phyloP scores from a whole-genome alignment of 2,888 invertebrate species.

The Eristalis intricaria region DNA sequence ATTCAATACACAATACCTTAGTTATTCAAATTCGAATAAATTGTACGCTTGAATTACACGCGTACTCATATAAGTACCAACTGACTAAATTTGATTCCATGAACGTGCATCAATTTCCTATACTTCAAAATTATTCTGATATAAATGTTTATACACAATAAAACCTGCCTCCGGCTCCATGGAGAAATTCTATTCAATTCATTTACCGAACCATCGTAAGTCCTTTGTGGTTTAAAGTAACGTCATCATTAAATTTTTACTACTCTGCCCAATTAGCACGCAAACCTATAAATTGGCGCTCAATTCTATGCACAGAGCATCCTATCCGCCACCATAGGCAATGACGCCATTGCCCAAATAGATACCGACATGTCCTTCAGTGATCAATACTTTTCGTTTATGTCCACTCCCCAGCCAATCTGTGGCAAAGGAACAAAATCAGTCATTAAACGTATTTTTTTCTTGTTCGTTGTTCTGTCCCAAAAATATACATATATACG shows the following conservation, averaged over 20 bases:
- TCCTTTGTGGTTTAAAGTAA: neutral
- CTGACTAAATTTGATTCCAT: neutral
- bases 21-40: no score
- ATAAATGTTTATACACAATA: neutral
- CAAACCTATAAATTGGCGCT: neutral
- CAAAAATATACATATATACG: neutral
- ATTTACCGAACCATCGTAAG: neutral
- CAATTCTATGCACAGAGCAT: neutral
- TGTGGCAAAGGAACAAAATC: neutral
- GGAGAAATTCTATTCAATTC: neutral
- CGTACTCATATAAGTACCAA: no score
- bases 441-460: conserved; percentile 1
- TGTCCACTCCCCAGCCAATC: conserved; percentile 9
- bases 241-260: conserved; percentile 1
- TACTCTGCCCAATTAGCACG: conserved; percentile 11
- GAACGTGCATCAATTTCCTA: neutral
- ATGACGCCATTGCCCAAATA: neutral
- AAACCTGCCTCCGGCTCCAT: neutral
- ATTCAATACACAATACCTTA: no score
- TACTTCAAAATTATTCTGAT: neutral
- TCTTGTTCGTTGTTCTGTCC: neutral
- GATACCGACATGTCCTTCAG: neutral
- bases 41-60: no score
- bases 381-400: conserved; percentile 19
- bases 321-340: neutral